These are phyloP conservation scores for Hydractinia symbiolongicarpus DNA, from an alignment of 30 jellyfish, hydroid and myxozoan genomes.

Conservation along the genomic window DNA sequence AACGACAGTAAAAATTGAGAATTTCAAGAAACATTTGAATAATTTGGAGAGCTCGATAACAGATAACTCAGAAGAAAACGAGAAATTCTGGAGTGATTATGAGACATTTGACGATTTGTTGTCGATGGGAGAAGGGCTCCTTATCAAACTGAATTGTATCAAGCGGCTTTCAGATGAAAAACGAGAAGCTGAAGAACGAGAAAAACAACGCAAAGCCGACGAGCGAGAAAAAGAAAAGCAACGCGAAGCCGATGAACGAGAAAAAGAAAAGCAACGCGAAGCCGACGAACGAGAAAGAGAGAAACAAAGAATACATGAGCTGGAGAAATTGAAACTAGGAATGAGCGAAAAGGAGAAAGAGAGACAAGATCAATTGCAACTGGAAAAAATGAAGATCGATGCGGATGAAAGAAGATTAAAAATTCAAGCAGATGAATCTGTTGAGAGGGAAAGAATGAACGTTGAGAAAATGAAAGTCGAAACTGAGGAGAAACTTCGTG, in stretches of 20 bases:
- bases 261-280: too few species aligned
- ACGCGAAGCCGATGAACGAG: too few species aligned
- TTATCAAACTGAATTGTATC: neutral
- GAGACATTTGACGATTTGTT: conserved; percentile 8
- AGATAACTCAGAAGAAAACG: neutral
- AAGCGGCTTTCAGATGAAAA: conserved; percentile 6
- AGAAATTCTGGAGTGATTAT: conserved; percentile 10
- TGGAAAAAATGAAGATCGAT: conserved; percentile 7
- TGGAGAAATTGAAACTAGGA: conserved; percentile 11
- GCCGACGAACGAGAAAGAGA: too few species aligned
- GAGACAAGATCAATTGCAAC: neutral
- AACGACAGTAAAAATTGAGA: conserved; percentile 1
- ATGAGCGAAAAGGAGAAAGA: conserved; percentile 6
- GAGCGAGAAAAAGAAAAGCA: too few species aligned
- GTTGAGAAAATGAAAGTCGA: conserved; percentile 1
- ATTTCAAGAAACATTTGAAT: conserved; percentile 1
- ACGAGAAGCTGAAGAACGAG: neutral
- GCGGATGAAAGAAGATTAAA: conserved; percentile 10
- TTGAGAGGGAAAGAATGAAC: neutral
- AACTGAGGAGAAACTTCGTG: conserved; percentile 1
- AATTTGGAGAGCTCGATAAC: conserved; percentile 3
- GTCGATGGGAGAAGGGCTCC: conserved; percentile 3
- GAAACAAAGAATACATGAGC: conserved; percentile 6
- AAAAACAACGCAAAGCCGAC: conserved; percentile 2
- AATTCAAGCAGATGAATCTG: neutral